Conservation (phyloP, 2,888 invertebrate genomes). For the Rosalia funebris region DNA sequence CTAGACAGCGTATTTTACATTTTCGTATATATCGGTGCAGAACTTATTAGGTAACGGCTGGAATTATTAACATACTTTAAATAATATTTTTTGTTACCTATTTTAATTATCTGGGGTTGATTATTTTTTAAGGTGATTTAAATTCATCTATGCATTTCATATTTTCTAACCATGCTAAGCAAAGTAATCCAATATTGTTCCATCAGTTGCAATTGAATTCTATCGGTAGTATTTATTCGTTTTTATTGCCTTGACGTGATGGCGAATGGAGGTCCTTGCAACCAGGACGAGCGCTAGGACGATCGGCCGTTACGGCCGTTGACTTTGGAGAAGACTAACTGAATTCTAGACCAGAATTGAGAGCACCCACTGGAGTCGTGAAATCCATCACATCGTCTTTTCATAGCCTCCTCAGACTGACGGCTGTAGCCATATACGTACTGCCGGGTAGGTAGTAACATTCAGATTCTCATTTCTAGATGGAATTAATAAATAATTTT, state of each 20-base stretch:
- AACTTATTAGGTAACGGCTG: too few relatives aligned
- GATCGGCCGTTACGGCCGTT: slow-evolving; percentile 32
- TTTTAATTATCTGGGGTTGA: too few relatives aligned
- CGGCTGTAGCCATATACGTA: background rate
- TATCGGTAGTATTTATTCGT: slow-evolving; percentile 16
- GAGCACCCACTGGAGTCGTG: slow-evolving; percentile 61
- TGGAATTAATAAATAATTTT: too few relatives aligned
- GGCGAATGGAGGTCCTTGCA: slow-evolving; percentile 5
- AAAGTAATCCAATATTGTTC: background rate
- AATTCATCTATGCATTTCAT: too few relatives aligned
- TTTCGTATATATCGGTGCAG: background rate
- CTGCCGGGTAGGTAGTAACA: background rate
- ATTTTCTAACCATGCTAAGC: background rate
- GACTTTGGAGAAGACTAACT: slow-evolving; percentile 52
- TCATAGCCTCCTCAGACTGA: slow-evolving; percentile 53
- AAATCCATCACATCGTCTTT: slow-evolving; percentile 63
- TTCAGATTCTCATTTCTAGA: too few relatives aligned
- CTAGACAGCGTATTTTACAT: slow-evolving; percentile 2
- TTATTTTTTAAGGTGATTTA: too few relatives aligned
- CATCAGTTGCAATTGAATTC: slow-evolving; percentile 1
- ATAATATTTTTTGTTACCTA: too few relatives aligned
- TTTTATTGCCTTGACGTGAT: slow-evolving; percentile 21
- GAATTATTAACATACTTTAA: too few relatives aligned
- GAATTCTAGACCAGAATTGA: slow-evolving; percentile 61
- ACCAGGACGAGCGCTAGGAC: slow-evolving; percentile 16